phyloP scores from a whole-genome alignment of 2,797 vertebrate genomes.

The Spea hammondii region DNA sequence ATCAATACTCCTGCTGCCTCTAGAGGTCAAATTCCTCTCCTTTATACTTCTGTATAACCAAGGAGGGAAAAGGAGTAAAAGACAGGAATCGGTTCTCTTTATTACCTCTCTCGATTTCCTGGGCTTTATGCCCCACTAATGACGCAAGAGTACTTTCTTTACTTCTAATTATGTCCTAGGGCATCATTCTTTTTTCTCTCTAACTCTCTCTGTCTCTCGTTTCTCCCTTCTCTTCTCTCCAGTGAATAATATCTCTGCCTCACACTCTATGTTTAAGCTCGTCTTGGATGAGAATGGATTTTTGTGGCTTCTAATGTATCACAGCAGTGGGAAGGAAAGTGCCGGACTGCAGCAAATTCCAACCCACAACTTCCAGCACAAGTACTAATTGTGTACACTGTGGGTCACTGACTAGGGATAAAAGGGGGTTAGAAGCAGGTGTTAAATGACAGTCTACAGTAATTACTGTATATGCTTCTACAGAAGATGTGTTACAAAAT shows the following conservation, averaged over 20 bases:
- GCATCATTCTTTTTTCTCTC: too few species aligned
- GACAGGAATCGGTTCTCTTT: conserved; percentile 2
- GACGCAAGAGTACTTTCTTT: not conserved
- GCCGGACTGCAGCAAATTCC: not conserved
- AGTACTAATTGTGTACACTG: not conserved
- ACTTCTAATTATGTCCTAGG: not conserved
- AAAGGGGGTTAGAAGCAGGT: too few species aligned
- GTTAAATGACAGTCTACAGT: too few species aligned
- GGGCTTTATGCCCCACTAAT: not conserved
- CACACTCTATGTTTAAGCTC: not conserved
- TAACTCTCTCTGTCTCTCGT: too few species aligned
- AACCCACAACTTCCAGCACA: not conserved
- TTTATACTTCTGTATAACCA: conserved; percentile 15
- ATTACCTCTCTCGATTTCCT: conserved; percentile 5
- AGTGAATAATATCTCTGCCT: not conserved
- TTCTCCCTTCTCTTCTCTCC: not conserved
- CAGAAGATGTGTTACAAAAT: not conserved
- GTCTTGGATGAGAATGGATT: not conserved
- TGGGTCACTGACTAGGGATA: too few species aligned
- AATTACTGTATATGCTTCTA: not conserved
- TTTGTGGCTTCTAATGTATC: not conserved
- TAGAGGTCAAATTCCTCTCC: conserved; percentile 49
- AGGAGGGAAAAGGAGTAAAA: not conserved
- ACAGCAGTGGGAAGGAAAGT: not conserved
- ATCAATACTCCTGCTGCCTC: conserved; percentile 46